Evolutionary conservation across 2,888 invertebrate species (phyloP), one percentile per base, ranked within the genome.

Genomic region (Argynnis bischoffii): DNA sequence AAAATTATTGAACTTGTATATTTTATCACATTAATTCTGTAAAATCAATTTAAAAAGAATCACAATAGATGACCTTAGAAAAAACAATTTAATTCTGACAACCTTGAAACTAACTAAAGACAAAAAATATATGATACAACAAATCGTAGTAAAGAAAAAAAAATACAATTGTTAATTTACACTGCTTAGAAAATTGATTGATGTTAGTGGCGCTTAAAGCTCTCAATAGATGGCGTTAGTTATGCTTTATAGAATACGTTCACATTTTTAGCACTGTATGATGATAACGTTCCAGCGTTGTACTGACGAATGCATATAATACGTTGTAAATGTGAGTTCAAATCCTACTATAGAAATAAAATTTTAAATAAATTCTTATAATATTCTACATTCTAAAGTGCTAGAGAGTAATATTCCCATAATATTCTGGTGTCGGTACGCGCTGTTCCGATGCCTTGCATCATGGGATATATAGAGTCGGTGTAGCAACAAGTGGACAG

Each of bases 401-500:
- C 15, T n/a, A n/a, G 48, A n/a, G 0, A 48, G 21, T 15, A 31
- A 51, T 60, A 68, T 75, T 88, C 92, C 87, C 76, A 75, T 75
- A 70, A 70, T 75, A 79, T 82, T 79, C 74, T 81, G 81, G 86
- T 74, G 79, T 78, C 81, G 79, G 72, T 66, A 78, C 75, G 31
- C 64, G 60, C 66, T 81, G 84, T 82, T 75, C 67, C 81, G 83
- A 77, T 81, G 80, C 83, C 78, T 81, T 73, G 72, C 77, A 77
- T 76, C 69, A 71, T 79, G 89, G 92, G 90, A 86, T 85, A 92
- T 80, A 92, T 57, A 16, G 74, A 84, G 79, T 67, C 89, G 90
- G 87, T 86, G 87, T 79, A 86, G 92, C 92, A 92, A 92, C 92
- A 91, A 92, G 92, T 86, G 82, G 85, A 79, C 79, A 82, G 77